Evolutionary conservation across 2,888 invertebrate genomes (phyloP).

Genomic region (Conops quadrifasciatus): DNA sequence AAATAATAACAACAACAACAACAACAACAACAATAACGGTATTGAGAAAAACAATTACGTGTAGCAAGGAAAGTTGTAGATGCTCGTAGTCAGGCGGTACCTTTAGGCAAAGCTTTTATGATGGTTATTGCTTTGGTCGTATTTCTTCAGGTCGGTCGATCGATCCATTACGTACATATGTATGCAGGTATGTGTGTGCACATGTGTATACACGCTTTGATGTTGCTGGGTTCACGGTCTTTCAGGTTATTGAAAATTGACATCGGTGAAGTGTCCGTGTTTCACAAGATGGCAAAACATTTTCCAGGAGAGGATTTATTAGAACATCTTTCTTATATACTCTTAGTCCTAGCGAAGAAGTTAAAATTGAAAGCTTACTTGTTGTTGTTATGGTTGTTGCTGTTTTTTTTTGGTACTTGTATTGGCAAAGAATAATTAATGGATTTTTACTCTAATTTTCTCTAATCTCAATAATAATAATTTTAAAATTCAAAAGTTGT

Average conservation of each 20-base stretch:
- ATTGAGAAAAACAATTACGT: too few species aligned
- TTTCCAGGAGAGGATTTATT: conserved; percentile 6
- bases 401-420: neutral
- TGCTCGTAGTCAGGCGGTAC: too few species aligned
- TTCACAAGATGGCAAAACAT: neutral
- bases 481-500: neutral
- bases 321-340: too few species aligned
- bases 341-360: neutral
- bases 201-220: too few species aligned
- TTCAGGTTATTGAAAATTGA: conserved; percentile 11
- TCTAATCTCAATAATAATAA: too few species aligned
- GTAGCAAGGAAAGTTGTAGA: too few species aligned
- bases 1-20: neutral
- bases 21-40: neutral
- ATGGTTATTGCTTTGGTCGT: conserved; percentile 6
- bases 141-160: too few species aligned
- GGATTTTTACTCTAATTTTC: too few species aligned
- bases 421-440: too few species aligned
- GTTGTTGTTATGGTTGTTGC: neutral
- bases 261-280: neutral
- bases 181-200: too few species aligned
- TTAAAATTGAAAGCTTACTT: neutral
- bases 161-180: too few species aligned
- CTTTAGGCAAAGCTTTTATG: conserved; percentile 1
- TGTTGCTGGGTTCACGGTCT: too few species aligned